Conservation (phyloP, 2,888 invertebrate species). For the Lypha dubia region DNA sequence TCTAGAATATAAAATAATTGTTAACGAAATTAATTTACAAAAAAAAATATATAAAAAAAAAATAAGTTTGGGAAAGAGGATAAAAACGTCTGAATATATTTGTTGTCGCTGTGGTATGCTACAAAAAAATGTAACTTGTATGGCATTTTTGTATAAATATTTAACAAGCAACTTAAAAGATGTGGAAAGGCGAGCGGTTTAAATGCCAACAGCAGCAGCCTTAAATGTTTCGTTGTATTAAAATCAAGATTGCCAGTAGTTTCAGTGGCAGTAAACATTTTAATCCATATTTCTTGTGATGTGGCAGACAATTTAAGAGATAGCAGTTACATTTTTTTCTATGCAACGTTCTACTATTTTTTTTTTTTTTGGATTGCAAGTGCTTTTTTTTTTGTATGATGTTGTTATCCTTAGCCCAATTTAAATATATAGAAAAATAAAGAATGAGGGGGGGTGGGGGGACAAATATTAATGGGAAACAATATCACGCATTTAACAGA, state of each 20-base stretch:
- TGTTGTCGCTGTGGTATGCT: background rate
- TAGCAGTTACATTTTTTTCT: conserved; percentile 75
- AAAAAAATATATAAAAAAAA: conserved; percentile 1
- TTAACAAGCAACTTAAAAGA: conserved; percentile 62
- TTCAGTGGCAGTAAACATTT: conserved; percentile 76
- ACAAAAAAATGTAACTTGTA: background rate
- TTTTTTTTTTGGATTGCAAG: background rate
- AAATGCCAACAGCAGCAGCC: conserved; percentile 58
- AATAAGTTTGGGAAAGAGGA: conserved; percentile 35
- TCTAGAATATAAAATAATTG: conserved; percentile 70
- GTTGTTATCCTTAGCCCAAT: conserved; percentile 38
- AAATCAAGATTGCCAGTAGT: conserved; percentile 53
- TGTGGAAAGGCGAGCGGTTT: conserved; percentile 56
- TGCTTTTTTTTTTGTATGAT: conserved; percentile 12
- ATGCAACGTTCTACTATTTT: conserved; percentile 36
- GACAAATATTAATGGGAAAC: conserved; percentile 47
- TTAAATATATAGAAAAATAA: conserved; percentile 19
- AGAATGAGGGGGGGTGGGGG: no score
- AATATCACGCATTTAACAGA: conserved; percentile 64
- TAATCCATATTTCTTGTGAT: conserved; percentile 79
- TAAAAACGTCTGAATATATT: conserved; percentile 15
- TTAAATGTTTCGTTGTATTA: conserved; percentile 18
- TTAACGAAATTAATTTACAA: conserved; percentile 68
- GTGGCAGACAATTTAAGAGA: conserved; percentile 82
- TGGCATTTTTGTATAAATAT: conserved; percentile 15